Base-by-base conservation (phyloP, 2,888 invertebrate species). In the Aleiodes alternator region DNA sequence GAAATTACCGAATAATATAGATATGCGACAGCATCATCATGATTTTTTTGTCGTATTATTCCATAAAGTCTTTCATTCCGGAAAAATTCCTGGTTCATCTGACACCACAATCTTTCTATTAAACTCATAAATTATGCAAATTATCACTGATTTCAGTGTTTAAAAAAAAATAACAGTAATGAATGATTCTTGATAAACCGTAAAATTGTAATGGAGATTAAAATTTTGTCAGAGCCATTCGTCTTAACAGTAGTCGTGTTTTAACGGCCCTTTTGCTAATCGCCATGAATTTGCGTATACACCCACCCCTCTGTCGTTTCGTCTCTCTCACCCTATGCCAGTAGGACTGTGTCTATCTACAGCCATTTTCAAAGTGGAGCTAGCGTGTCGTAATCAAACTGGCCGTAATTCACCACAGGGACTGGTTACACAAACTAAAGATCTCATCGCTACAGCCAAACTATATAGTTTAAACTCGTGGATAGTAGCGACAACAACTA, bases 381-480 rank as follows among this genome's bases (percentile, higher is more conserved):
- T 79, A 70, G 79, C 79, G 76, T 79, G 79, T 75, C 77, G 64
- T 72, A 72, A 59, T 38, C 71, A 66, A 76, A 61, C 61, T 59
- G 51, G 66, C 76, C 73, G 69, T 77, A 79, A 79, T 77, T 77
- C 77, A 76, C 77, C 57, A 69, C 51, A 51, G 43, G 64, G 51
- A 72, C 72, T 72, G 77, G 77, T 69, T 75, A 78, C 72, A 68
- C 71, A 69, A 78, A 75, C 75, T 73, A 77, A 77, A 77, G 77
- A 79, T 79, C 75, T 77, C 79, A 77, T 79, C 77, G 77, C 43
- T 43, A 43, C 48, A 64, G 64, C 43, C 48, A 23, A 48, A 64
- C 43, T 64, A 64, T 64, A 64, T 64, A 64, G 43, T 14, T 43
- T 23, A 4, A 23, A 23, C 64, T 43, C 6, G 16, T 16, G 48